phyloP scores from a whole-genome alignment of 2,888 invertebrate genomes.

The Heteromurus nitidus region DNA sequence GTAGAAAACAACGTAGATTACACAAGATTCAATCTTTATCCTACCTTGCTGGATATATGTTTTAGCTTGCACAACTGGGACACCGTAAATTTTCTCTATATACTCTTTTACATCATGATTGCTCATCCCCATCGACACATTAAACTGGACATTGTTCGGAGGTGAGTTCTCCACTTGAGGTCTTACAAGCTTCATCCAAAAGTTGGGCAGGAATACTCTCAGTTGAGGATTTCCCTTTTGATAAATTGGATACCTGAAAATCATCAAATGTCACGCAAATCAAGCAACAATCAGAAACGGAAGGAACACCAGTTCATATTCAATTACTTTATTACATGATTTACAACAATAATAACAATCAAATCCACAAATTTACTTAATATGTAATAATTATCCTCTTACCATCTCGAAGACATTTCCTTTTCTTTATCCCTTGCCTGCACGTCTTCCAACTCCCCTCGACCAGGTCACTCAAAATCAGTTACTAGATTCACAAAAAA shows the following conservation, averaged over 20 bases:
- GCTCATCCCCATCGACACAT: constrained; percentile 96
- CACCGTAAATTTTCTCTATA: constrained; percentile 94
- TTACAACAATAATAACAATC: background rate
- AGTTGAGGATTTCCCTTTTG: constrained; percentile 95
- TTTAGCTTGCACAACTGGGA: constrained; percentile 86
- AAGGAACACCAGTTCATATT: background rate
- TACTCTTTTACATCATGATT: constrained; percentile 92
- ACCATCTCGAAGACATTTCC: no score
- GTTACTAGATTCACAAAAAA: no score
- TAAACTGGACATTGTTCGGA: constrained; percentile 89
- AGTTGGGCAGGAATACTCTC: constrained; percentile 94
- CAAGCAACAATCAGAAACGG: background rate
- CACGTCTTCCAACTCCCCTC: no score
- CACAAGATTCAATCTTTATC: constrained; percentile 75
- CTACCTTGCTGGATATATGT: constrained; percentile 85
- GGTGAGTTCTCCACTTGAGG: constrained; percentile 78
- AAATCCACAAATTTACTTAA: background rate
- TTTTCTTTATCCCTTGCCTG: no score
- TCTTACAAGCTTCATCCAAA: constrained; percentile 95
- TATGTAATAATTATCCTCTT: no score
- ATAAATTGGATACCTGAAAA: constrained; percentile 90
- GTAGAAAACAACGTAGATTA: constrained; percentile 21
- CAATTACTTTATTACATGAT: background rate
- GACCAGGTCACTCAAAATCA: no score
- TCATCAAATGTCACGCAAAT: no score